Evolutionary conservation across 2,888 invertebrate genomes (phyloP), one percentile per base, ranked within the genome.

Genomic region (Macrophya annulata): DNA sequence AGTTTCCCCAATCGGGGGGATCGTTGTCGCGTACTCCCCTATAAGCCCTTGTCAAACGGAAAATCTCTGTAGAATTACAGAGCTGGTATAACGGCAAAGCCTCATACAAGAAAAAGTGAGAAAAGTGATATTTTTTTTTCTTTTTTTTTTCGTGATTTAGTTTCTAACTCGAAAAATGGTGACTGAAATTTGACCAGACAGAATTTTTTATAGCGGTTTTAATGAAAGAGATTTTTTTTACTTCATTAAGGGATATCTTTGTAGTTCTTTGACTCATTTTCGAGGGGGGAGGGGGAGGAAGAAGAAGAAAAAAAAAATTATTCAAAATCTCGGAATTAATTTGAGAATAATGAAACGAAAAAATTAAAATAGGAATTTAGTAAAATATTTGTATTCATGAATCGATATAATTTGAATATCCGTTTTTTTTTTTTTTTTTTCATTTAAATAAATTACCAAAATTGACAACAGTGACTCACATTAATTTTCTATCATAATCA

Each of bases 21-120:
- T 76, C 76, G 76, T 40, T 48, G 76, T 76, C 76, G 76, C 25
- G 48, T 25, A 21, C 4, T 6, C n/a, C 76, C 76, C 76, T 48
- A 21, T 76, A 48, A 76, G 43, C 76, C 48, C 45, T 45, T 76
- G 48, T 76, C 48, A 76, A 76, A 48, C 76, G 76, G 76, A 40
- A 48, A 21, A 76, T 76, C 76, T 76, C 43, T 25, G 15, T 48
- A 25, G 76, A 76, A 76, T 76, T 76, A 76, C n/a, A n/a, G 55
- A n/a, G 8, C 55, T 55, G 8, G 55, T 55, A n/a, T n/a, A 55
- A 6, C 55, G 55, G 55, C 55, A 55, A n/a, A 55, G 55, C n/a
- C 55, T 55, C 8, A n/a, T n/a, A 55, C 55, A n/a, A 10, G 55
- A n/a, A 55, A 55, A 5, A 8, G 17, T 55, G 55, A n/a, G 55